Evolutionary conservation across 2,797 vertebrate genomes (phyloP).

Genomic region (Astyanax mexicanus): DNA sequence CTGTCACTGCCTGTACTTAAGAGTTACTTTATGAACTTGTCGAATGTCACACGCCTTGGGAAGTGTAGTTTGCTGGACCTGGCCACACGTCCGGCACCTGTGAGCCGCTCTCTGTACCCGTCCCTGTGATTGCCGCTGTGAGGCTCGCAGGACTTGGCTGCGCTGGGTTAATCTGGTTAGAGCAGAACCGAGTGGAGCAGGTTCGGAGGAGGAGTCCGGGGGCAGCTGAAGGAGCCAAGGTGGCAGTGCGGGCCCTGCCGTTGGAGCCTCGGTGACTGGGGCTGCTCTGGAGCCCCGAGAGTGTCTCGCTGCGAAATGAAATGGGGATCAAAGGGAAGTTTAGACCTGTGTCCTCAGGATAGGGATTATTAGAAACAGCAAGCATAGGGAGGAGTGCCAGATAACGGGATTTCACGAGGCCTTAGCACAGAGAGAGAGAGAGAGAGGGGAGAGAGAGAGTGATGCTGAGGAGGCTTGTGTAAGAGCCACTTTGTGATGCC

Average conservation of each 20-base stretch:
- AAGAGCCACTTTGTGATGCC: slow-evolving; percentile 27
- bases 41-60: background rate
- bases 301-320: slow-evolving; percentile 78
- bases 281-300: slow-evolving; percentile 52
- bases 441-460: slow-evolving; percentile 4
- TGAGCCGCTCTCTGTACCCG: background rate
- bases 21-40: slow-evolving; percentile 9
- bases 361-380: slow-evolving; percentile 78
- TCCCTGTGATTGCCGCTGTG: background rate
- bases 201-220: slow-evolving; percentile 16
- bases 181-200: slow-evolving; percentile 27
- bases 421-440: slow-evolving; percentile 21
- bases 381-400: slow-evolving; percentile 57
- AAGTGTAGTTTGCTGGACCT: background rate
- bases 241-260: slow-evolving; percentile 11
- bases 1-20: background rate
- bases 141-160: slow-evolving; percentile 1
- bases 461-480: slow-evolving; percentile 23
- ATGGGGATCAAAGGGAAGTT: slow-evolving; percentile 85
- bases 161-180: slow-evolving; percentile 41
- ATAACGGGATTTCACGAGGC: slow-evolving; percentile 56
- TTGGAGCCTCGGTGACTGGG: slow-evolving; percentile 20
- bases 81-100: background rate
- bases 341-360: slow-evolving; percentile 80
- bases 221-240: slow-evolving; percentile 29